Conservation (phyloP, 2,888 invertebrate genomes). For the Morpho deidamia region DNA sequence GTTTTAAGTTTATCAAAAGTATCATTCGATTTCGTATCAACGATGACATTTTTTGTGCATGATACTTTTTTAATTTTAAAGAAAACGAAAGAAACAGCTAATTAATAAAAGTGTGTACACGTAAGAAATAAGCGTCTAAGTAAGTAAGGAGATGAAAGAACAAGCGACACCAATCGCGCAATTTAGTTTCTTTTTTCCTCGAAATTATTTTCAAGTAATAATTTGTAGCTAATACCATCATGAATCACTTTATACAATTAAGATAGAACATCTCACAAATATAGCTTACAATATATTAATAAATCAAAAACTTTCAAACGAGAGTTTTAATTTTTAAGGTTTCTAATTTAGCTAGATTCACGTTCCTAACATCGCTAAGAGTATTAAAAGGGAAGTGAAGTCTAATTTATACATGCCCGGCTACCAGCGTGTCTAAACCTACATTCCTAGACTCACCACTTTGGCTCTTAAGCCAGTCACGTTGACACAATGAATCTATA, state of each 20-base stretch:
- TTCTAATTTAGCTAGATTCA: not conserved
- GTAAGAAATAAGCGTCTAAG: conserved; percentile 1
- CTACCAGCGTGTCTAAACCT: conserved; percentile 71
- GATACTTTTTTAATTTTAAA: conserved; percentile 11
- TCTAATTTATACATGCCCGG: conserved; percentile 53
- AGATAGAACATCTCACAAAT: too few relatives aligned
- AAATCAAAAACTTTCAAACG: too few relatives aligned
- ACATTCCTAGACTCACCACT: conserved; percentile 74
- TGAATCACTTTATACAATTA: too few relatives aligned
- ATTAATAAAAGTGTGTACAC: not conserved
- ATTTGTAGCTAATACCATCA: too few relatives aligned
- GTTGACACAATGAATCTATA: conserved; percentile 76
- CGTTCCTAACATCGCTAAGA: conserved; percentile 22
- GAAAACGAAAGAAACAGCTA: not conserved
- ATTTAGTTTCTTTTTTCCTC: too few relatives aligned
- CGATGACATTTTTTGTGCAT: too few relatives aligned
- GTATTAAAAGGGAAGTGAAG: conserved; percentile 38
- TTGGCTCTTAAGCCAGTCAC: conserved; percentile 75
- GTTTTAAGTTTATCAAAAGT: conserved; percentile 9
- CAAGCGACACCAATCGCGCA: not conserved
- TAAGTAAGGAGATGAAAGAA: not conserved
- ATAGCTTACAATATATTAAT: too few relatives aligned
- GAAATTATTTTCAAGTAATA: too few relatives aligned
- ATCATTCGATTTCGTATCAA: conserved; percentile 1
- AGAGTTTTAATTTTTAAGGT: not conserved